Conservation (phyloP, 1,140 invertebrate genomes). For the Cotesia glomerata region DNA sequence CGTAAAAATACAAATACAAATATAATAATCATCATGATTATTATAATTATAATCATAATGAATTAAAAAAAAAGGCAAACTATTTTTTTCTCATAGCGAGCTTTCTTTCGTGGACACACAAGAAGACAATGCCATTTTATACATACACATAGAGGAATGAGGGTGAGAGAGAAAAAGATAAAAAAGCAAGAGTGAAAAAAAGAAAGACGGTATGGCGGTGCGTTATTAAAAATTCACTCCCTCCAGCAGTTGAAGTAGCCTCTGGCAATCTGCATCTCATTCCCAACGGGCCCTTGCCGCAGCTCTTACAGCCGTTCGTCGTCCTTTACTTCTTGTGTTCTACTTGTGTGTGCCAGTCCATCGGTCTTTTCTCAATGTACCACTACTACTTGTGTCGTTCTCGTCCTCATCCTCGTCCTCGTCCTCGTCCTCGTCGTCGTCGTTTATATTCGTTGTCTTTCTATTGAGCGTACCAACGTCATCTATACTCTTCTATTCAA, state of each 20-base stretch:
- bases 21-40: no score
- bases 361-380: slow-evolving; percentile 31
- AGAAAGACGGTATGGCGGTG: slow-evolving; percentile 50
- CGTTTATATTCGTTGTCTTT: background rate
- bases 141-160: slow-evolving; percentile 14
- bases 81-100: background rate
- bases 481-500: background rate
- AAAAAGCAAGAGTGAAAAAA: slow-evolving; percentile 14
- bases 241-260: slow-evolving; percentile 60
- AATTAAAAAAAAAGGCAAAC: background rate
- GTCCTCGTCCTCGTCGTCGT: background rate
- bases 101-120: slow-evolving; percentile 21
- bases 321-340: background rate
- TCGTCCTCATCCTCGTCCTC: background rate
- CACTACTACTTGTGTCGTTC: background rate
- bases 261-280: slow-evolving; percentile 65
- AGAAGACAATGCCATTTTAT: slow-evolving; percentile 23
- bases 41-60: no score
- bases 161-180: background rate
- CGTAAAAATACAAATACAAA: no score
- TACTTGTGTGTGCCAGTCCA: slow-evolving; percentile 24
- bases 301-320: slow-evolving; percentile 13
- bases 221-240: slow-evolving; percentile 65
- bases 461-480: no score
- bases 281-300: slow-evolving; percentile 51